A percentile compares a stretch with the other conserved stretches of the same genome.
Conservation (phyloP, 2,888 invertebrate species). For the Venustoraphidia nigricollis region DNA sequence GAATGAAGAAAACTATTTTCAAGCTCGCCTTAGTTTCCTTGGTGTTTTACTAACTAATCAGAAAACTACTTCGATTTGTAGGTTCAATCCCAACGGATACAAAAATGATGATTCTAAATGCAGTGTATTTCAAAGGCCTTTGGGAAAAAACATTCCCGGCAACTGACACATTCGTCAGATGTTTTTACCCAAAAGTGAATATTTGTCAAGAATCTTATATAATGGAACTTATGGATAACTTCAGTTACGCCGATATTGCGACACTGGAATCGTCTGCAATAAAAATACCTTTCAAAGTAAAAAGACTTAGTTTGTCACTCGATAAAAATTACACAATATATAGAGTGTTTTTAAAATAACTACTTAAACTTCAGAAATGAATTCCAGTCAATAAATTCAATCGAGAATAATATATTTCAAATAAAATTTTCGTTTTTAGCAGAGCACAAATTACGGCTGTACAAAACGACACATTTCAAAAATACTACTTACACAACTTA, state of each 20-base stretch:
- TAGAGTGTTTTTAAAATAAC: constrained; percentile 7
- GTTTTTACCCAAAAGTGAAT: constrained; percentile 45
- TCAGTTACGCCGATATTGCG: constrained; percentile 42
- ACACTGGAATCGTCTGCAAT: constrained; percentile 51
- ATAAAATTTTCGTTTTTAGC: background rate
- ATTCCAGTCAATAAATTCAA: background rate
- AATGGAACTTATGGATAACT: constrained; percentile 50
- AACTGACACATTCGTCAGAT: constrained; percentile 31
- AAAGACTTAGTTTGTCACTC: constrained; percentile 9
- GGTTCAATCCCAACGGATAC: constrained; percentile 34
- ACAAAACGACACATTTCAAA: no score
- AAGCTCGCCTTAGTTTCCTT: no score
- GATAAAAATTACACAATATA: background rate
- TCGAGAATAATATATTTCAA: background rate
- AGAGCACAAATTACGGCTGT: no score
- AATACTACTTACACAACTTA: no score
- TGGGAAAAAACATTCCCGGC: constrained; percentile 54
- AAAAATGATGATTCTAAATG: constrained; percentile 56
- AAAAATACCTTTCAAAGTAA: constrained; percentile 60
- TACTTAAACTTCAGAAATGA: constrained; percentile 4
- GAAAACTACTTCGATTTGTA: constrained; percentile 20
- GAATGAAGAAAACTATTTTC: no score
- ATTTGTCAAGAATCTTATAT: constrained; percentile 45
- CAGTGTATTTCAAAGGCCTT: constrained; percentile 62
- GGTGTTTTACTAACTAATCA: background rate